These are phyloP conservation scores for Ditylenchus weischeri DNA, from an alignment of 2,888 invertebrate species.

Conservation along the genomic window DNA sequence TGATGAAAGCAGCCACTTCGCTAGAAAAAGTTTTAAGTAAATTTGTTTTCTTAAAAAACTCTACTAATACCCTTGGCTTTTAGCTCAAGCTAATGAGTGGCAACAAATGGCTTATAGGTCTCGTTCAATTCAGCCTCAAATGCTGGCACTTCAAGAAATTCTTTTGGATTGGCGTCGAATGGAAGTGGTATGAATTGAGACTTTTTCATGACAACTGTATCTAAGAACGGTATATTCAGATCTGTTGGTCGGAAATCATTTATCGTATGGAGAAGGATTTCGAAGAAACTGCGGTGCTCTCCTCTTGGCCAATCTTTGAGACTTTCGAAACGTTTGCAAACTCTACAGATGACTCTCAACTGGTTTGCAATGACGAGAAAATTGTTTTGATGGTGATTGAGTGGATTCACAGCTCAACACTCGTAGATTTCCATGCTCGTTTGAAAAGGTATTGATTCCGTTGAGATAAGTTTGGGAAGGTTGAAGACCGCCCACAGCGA, in stretches of 20 bases:
- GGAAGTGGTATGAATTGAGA: slow-evolving; percentile 42
- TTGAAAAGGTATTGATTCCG: slow-evolving; percentile 61
- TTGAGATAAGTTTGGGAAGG: background rate
- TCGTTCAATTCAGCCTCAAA: slow-evolving; percentile 73
- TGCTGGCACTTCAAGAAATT: slow-evolving; percentile 74
- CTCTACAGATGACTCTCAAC: slow-evolving; percentile 12
- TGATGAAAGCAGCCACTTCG: slow-evolving; percentile 74
- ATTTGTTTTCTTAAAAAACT: slow-evolving; percentile 2
- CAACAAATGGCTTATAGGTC: slow-evolving; percentile 52
- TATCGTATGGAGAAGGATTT: slow-evolving; percentile 40
- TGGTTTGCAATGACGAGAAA: slow-evolving; percentile 20
- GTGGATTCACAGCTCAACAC: slow-evolving; percentile 73
- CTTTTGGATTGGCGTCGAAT: slow-evolving; percentile 83
- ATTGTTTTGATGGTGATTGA: slow-evolving; percentile 51
- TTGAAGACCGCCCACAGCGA: background rate
- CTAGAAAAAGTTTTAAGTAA: slow-evolving; percentile 81
- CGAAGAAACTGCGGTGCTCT: slow-evolving; percentile 41
- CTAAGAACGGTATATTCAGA: no score
- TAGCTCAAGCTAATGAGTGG: slow-evolving; percentile 55
- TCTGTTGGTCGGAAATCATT: slow-evolving; percentile 43
- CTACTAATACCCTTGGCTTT: slow-evolving; percentile 7
- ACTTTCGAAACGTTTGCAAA: slow-evolving; percentile 31
- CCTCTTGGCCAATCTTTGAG: slow-evolving; percentile 51
- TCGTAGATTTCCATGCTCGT: slow-evolving; percentile 79
- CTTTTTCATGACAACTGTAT: no score